Base-by-base conservation (phyloP, 2,888 invertebrate species). In the Melanargia galathea region DNA sequence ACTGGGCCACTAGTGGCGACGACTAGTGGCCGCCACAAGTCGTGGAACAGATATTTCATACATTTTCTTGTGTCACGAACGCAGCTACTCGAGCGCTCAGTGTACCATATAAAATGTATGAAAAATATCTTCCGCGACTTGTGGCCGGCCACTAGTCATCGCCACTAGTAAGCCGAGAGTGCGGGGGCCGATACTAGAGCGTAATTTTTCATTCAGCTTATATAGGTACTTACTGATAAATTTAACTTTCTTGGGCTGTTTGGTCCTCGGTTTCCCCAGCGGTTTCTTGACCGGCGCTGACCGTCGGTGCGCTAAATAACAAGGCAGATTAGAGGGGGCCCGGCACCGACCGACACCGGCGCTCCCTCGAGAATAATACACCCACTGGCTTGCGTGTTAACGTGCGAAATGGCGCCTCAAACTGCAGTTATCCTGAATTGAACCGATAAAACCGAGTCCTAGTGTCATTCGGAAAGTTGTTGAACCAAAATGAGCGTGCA, bases 221-320 rank as follows among this genome's bases (percentile, higher is more conserved):
- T n/a, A n/a, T n/a, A n/a, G n/a, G n/a, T 43, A 96, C 96, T 97
- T 93, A 97, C 97, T 96, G 92, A 96, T 96, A 83, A 97, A 96
- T 92, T 96, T 96, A 70, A 96, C 96, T 93, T 96, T 96, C 93
- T 96, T 97, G 70, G 96, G 96, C 87, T 97, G 96, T 92, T 96
- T 96, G 76, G 96, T 95, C 82, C 96, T 94, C 84, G 96, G 96
- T 80, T 93, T 93, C 75, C 94, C 94, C 90, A 95, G 94, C 70
- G 95, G 94, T 92, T 97, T 97, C 93, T 96, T 96, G 83, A 94
- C 94, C 66, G 93, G 95, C 82, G 93, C 94, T 83, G 95, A 84
- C 73, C 91, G 84, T 76, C 91, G 86, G 76, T 91, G 91, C 70
- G 86, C 91, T 90, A 83, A 24, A 68, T 71, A 74, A 70, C 77